Evolutionary conservation across 2,888 invertebrate genomes (phyloP), one percentile per base, ranked within the genome.

Genomic region (Icerya purchasi): DNA sequence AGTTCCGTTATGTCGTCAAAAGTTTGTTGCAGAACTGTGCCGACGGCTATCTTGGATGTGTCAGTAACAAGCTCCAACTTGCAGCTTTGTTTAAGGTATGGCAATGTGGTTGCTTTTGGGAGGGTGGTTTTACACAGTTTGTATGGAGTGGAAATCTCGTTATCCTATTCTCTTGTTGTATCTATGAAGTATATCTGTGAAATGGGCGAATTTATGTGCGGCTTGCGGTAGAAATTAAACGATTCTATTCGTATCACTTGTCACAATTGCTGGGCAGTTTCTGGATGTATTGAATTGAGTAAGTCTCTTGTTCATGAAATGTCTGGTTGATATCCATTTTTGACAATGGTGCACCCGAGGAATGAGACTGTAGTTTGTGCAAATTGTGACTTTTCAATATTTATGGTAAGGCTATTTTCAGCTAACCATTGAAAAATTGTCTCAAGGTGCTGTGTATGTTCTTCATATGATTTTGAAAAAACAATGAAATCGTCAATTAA

Each of bases 41-140:
- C 72, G 2, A 72, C 66, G 1, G 71, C 68, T 1, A 50, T 60
- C 50, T 71, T 69, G 0, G 72, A 72, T 1, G 72, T 72, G 59
- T 72, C 71, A 0, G 67, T 67, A 0, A 66, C 61, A 0, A 72
- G 20, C 1, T 67, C 64, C 1, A 72, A 51, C 50, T 66, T 57
- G 0, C 69, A 67, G 19, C 64, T 21, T 1, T 57, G 19, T 3
- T 65, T 65, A 0, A 70, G 71, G 56, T 71, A 69, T 1, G 67
- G 66, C 1, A 72, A 60, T 0, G 70, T 53, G 0, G 70, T 65
- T 1, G 69, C 67, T 2, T 67, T 49, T 5, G 63, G 61, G 1
- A 70, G 65, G 14, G 61, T 62, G 10, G 61, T 51, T 61, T 70
- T 71, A 54, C 10, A 62, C 54, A 2, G 63, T 10, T 5, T 65